Percentiles rank a stretch among this genome's conserved stretches.
These are phyloP conservation scores for Brachymystax lenok DNA, from an alignment of 2,797 vertebrate species.

Conservation along the genomic window DNA sequence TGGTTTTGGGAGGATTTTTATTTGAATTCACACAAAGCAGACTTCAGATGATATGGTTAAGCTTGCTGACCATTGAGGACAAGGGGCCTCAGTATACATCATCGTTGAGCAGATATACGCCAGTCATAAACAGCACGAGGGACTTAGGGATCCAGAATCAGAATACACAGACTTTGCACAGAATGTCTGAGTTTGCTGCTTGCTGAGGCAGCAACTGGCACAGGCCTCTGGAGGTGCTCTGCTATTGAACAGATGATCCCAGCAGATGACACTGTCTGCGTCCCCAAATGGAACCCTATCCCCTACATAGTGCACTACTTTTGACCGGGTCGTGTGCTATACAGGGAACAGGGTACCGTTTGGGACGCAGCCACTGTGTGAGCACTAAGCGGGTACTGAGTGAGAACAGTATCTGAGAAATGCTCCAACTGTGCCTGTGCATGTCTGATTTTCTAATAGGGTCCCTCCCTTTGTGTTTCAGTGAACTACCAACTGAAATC, in stretches of 20 bases:
- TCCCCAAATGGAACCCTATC: neutral
- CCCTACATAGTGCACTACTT: neutral
- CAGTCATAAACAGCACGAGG: neutral
- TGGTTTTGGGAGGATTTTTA: neutral
- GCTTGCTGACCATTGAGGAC: neutral
- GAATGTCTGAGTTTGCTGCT: constrained; percentile 9
- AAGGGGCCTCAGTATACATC: neutral
- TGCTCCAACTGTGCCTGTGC: neutral
- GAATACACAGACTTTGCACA: constrained; percentile 13
- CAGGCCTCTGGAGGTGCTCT: constrained; percentile 31
- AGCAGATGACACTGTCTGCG: neutral
- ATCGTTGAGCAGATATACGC: neutral
- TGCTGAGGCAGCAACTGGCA: constrained; percentile 17
- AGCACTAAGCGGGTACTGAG: neutral
- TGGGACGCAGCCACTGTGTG: neutral
- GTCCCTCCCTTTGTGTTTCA: neutral
- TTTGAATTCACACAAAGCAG: neutral
- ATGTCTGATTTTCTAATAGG: neutral
- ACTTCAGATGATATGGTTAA: neutral
- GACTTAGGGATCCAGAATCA: constrained; percentile 20
- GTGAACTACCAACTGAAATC: neutral
- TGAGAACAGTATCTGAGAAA: neutral
- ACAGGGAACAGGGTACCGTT: neutral
- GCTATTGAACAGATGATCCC: constrained; percentile 12
- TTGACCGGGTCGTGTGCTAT: too few species aligned